A percentile compares a stretch with the other conserved stretches of the same genome.
Conservation (phyloP, 2,113 vertebrate genomes). For the Regulus satrapa region DNA sequence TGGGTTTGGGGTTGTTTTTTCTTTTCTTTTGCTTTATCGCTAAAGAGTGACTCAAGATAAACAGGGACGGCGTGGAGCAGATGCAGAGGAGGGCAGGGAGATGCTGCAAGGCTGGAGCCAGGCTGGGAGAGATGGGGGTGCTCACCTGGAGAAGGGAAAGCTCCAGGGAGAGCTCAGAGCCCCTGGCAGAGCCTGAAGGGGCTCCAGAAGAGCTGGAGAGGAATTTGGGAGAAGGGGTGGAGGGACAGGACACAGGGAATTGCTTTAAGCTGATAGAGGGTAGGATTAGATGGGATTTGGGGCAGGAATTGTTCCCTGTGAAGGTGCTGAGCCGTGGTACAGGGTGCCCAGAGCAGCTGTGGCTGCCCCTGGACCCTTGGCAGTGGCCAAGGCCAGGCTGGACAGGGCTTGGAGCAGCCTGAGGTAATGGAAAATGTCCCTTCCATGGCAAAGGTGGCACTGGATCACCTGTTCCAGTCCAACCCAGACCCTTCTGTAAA, state of each 20-base stretch:
- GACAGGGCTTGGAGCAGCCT: neutral
- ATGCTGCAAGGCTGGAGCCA: too few relatives aligned
- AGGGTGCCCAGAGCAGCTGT: neutral
- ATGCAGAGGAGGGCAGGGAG: neutral
- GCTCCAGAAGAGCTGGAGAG: neutral
- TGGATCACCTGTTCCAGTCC: neutral
- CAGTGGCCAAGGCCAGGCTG: fast-evolving
- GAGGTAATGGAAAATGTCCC: neutral
- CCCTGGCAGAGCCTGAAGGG: fast-evolving
- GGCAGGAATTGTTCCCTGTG: fast-evolving
- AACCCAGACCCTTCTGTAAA: neutral
- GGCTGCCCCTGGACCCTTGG: neutral
- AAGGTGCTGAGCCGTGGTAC: neutral
- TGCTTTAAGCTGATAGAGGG: neutral
- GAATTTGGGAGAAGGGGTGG: neutral
- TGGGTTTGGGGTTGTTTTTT: too few relatives aligned
- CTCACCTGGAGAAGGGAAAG: neutral
- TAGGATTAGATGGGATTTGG: neutral
- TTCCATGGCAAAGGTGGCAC: fast-evolving
- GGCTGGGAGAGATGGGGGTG: neutral
- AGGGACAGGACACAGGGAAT: neutral
- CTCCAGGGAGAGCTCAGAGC: neutral
- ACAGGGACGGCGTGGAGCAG: neutral
- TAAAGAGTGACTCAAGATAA: neutral
- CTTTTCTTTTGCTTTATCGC: neutral